These are phyloP conservation scores for Eumaeus atala DNA, from an alignment of 1,140 invertebrate genomes.

Conservation along the genomic window DNA sequence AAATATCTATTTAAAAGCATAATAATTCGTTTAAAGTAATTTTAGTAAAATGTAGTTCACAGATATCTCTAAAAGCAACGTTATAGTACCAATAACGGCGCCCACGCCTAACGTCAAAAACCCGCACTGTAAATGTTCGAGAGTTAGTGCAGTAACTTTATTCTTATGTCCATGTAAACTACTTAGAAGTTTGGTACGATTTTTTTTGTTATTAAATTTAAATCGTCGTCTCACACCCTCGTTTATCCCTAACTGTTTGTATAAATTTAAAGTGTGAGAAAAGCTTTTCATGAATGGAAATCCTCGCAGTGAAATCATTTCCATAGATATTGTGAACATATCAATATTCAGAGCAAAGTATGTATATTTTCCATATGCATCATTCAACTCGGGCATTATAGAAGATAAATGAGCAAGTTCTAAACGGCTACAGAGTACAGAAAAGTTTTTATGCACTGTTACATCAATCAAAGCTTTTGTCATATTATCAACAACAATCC, in stretches of 20 bases:
- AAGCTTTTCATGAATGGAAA: slow-evolving; percentile 70
- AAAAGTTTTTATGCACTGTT: slow-evolving; percentile 53
- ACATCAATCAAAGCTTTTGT: slow-evolving; percentile 56
- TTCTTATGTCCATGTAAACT: slow-evolving; percentile 18
- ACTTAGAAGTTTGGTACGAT: slow-evolving; percentile 28
- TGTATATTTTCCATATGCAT: slow-evolving; percentile 37
- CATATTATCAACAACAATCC: slow-evolving; percentile 51
- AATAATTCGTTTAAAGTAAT: too few species aligned
- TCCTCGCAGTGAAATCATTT: slow-evolving; percentile 70
- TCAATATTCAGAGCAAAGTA: slow-evolving; percentile 58
- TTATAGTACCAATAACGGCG: slow-evolving; percentile 29
- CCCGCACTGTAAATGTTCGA: slow-evolving; percentile 68
- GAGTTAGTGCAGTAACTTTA: slow-evolving; percentile 53
- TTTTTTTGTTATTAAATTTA: slow-evolving; percentile 23
- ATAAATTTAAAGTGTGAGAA: slow-evolving; percentile 50
- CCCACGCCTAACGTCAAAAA: slow-evolving; percentile 65
- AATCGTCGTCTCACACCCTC: slow-evolving; percentile 41
- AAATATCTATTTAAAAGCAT: too few species aligned
- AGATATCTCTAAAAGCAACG: too few species aligned
- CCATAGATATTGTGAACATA: slow-evolving; percentile 69
- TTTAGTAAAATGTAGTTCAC: too few species aligned
- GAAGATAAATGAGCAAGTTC: slow-evolving; percentile 52
- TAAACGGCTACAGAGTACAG: slow-evolving; percentile 48
- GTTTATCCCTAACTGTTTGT: slow-evolving; percentile 64
- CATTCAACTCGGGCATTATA: slow-evolving; percentile 49